Conservation (phyloP, 1,140 invertebrate genomes). For the Lasioglossum albipes region DNA sequence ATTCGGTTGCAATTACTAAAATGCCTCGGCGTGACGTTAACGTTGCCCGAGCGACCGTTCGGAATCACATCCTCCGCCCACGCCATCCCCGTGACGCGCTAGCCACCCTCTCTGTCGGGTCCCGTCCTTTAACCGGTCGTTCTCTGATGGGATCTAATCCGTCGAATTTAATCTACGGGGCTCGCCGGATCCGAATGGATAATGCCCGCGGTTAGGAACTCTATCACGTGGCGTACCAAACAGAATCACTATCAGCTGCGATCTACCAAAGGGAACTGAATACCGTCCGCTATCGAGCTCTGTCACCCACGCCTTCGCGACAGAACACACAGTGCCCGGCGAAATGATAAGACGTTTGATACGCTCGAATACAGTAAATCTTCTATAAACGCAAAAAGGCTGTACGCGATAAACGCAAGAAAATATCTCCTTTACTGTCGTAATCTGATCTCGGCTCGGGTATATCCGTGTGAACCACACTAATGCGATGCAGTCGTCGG, state of each 20-base stretch:
- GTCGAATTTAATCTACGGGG: slow-evolving; percentile 42
- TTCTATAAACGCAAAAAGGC: too few species aligned
- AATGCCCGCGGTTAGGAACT: slow-evolving; percentile 49
- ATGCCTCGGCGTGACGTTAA: background rate
- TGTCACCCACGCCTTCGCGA: too few species aligned
- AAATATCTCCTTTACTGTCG: too few species aligned
- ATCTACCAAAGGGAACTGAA: slow-evolving; percentile 43
- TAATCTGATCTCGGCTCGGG: too few species aligned
- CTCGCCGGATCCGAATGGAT: slow-evolving; percentile 17
- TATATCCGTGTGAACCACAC: too few species aligned
- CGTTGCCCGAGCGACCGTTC: slow-evolving; percentile 1
- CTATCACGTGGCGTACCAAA: slow-evolving; percentile 55
- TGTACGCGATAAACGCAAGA: too few species aligned
- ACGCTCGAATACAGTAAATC: too few species aligned
- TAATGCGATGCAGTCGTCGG: too few species aligned
- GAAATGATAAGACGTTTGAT: too few species aligned
- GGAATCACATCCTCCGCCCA: slow-evolving; percentile 6
- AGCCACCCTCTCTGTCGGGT: background rate
- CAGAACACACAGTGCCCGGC: background rate
- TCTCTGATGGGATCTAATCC: slow-evolving; percentile 39
- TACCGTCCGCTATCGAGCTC: too few species aligned
- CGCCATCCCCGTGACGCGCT: background rate
- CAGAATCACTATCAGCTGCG: slow-evolving; percentile 57
- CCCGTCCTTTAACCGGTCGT: slow-evolving; percentile 2
- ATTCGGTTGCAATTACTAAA: slow-evolving; percentile 17